Evolutionary conservation across 2,113 vertebrate species (phyloP).

Genomic region (Ramphastos sulfuratus): DNA sequence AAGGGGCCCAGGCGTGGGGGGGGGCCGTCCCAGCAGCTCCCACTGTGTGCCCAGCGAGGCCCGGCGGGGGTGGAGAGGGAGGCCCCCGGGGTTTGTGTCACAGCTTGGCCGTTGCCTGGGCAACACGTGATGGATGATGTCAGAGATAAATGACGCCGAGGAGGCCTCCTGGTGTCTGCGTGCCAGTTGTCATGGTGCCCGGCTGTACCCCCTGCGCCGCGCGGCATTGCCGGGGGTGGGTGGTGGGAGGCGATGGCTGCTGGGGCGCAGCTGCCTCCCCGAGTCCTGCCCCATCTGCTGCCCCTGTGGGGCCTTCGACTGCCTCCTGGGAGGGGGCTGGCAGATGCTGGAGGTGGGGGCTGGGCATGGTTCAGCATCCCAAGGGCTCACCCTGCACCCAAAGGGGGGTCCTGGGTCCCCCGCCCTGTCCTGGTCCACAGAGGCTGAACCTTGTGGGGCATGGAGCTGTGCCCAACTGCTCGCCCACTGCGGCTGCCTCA

Average conservation of each 20-base stretch:
- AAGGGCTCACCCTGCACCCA: neutral
- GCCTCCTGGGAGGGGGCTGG: neutral
- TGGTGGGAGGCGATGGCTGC: neutral
- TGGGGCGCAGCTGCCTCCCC: neutral
- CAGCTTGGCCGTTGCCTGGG: conserved; percentile 69
- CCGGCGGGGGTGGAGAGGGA: neutral
- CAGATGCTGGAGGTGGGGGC: neutral
- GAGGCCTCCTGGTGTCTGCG: conserved; percentile 71
- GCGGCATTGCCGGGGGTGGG: neutral
- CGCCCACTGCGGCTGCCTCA: conserved; percentile 42
- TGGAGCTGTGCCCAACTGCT: neutral
- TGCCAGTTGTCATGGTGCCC: conserved; percentile 79
- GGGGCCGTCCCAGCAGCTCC: neutral
- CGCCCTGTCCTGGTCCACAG: neutral
- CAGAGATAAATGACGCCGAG: conserved; percentile 80
- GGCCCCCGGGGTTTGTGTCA: conserved; percentile 60
- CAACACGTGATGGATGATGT: conserved; percentile 80
- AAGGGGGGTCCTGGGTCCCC: neutral
- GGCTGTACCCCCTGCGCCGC: conserved; percentile 15
- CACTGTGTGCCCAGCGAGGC: neutral
- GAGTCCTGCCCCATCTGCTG: neutral
- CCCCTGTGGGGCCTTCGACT: neutral
- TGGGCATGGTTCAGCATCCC: neutral
- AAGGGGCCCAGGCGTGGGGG: rapidly evolving
- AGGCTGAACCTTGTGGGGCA: neutral